Evolutionary conservation across 2,888 invertebrate genomes (phyloP).

Genomic region (Heliconius ismenius): DNA sequence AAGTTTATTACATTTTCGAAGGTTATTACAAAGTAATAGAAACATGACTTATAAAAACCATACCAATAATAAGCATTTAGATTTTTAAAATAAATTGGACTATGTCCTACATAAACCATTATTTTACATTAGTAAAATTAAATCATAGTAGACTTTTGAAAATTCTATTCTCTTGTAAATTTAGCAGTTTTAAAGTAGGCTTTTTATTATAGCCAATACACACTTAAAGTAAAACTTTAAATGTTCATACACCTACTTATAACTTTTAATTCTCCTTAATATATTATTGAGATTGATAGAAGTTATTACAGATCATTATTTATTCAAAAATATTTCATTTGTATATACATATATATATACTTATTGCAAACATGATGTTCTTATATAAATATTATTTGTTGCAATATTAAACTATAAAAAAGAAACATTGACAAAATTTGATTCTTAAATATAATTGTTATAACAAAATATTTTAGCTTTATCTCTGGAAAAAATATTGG

Average conservation of each 20-base stretch:
- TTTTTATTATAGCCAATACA: not conserved
- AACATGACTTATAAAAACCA: not conserved
- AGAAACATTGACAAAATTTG: not conserved
- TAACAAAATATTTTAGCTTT: not conserved
- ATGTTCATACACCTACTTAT: not conserved
- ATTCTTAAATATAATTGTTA: not conserved
- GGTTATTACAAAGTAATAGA: not conserved
- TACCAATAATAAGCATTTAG: not conserved
- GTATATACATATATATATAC: not conserved
- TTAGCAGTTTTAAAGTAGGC: not conserved
- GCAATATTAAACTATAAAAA: not conserved
- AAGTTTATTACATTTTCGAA: not conserved
- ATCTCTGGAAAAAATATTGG: not conserved
- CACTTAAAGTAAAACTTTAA: not conserved
- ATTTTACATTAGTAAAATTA: not conserved
- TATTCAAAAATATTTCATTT: not conserved
- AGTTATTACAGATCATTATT: too few species aligned
- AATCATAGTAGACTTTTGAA: not conserved
- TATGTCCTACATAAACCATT: not conserved
- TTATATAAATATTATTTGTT: not conserved
- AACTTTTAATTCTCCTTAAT: not conserved
- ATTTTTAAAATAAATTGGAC: not conserved
- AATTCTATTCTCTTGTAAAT: not conserved
- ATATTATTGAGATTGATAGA: not conserved
- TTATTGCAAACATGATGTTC: not conserved